A percentile compares a stretch with the other conserved stretches of the same genome.
These are phyloP conservation scores for Melanerpes formicivorus DNA, from an alignment of 2,113 vertebrate genomes.

Conservation along the genomic window DNA sequence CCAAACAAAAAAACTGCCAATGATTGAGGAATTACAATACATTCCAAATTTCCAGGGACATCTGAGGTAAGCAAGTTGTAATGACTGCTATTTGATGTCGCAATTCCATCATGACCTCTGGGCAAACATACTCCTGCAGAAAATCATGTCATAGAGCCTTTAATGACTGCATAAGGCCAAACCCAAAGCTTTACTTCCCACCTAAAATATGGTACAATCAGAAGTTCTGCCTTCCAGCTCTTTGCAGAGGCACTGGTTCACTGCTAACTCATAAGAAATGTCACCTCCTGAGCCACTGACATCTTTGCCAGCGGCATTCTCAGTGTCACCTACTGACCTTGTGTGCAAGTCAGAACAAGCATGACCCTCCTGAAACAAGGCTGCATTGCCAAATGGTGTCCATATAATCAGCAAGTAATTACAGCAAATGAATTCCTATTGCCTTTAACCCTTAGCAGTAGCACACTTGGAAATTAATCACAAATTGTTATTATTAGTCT, in stretches of 20 bases:
- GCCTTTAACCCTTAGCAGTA: not conserved
- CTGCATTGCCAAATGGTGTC: not conserved
- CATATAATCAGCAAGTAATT: not conserved
- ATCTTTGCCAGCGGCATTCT: not conserved
- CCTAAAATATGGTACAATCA: not conserved
- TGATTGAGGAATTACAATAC: fast-evolving
- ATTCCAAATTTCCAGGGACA: not conserved
- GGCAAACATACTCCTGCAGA: not conserved
- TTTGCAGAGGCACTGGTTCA: not conserved
- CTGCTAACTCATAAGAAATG: not conserved
- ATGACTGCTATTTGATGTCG: not conserved
- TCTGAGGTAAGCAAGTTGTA: not conserved
- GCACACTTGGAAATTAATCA: not conserved
- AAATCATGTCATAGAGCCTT: not conserved
- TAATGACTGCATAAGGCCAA: not conserved
- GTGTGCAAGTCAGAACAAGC: not conserved
- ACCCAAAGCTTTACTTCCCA: not conserved
- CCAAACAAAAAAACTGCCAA: too few relatives aligned
- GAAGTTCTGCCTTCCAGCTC: not conserved
- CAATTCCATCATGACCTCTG: not conserved
- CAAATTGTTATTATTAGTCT: not conserved
- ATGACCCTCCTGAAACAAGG: not conserved
- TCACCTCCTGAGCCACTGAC: not conserved
- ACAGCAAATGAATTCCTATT: not conserved
- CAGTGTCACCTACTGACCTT: fast-evolving